These are phyloP conservation scores for Clarias gariepinus DNA, from an alignment of 2,113 vertebrate species.

Conservation along the genomic window DNA sequence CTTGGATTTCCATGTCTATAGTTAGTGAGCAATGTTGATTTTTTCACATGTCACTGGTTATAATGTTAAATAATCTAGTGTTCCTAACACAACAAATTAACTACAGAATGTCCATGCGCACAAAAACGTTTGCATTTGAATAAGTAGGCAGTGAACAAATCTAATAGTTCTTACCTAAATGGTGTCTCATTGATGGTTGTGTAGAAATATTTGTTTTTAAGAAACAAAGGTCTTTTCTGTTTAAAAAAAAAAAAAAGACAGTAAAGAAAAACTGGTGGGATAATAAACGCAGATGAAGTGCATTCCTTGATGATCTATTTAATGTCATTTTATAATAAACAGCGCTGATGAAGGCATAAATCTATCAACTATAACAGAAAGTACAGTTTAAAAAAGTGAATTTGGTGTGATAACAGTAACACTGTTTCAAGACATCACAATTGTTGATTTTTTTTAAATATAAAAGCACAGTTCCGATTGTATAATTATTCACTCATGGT, in stretches of 20 bases:
- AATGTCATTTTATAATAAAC: background rate
- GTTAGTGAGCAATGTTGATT: too few species aligned
- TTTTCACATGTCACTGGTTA: too few species aligned
- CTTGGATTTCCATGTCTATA: too few species aligned
- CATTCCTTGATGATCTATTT: background rate
- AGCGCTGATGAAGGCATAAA: background rate
- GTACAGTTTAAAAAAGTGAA: too few species aligned
- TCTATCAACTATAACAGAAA: background rate
- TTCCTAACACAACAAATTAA: background rate
- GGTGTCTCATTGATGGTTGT: constrained; percentile 89
- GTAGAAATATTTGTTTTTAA: constrained; percentile 92
- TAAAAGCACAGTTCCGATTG: background rate
- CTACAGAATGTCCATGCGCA: background rate
- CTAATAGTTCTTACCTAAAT: constrained; percentile 80
- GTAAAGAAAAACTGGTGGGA: background rate
- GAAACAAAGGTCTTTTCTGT: constrained; percentile 88
- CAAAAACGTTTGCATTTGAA: background rate
- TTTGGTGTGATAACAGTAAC: too few species aligned
- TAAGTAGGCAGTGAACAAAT: background rate
- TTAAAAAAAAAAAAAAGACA: background rate
- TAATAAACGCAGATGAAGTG: background rate
- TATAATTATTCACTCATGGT: background rate
- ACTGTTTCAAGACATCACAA: too few species aligned
- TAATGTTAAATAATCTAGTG: too few species aligned
- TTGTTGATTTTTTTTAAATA: too few species aligned